Evolutionary conservation across 2,888 invertebrate species (phyloP).

Genomic region (Neoitamus cyanurus): DNA sequence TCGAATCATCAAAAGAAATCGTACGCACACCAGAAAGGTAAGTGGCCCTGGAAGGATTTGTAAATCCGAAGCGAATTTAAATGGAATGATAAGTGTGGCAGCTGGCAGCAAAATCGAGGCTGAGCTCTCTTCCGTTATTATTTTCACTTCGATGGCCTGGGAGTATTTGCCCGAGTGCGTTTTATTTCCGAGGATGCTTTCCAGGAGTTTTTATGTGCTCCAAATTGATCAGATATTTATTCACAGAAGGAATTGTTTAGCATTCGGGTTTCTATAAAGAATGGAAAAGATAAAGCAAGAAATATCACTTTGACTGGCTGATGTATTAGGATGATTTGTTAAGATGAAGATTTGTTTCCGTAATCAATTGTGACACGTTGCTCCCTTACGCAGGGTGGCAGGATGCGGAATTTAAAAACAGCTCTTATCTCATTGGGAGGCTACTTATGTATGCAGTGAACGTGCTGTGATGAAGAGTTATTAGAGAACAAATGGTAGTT

Average conservation of each 20-base stretch:
- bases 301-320: constrained; percentile 1
- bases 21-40: neutral
- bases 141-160: neutral
- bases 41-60: neutral
- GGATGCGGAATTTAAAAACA: neutral
- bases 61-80: neutral
- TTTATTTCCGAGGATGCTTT: neutral
- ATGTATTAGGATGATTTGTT: constrained; percentile 1
- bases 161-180: neutral
- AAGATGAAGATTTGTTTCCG: neutral
- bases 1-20: neutral
- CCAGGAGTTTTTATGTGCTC: neutral
- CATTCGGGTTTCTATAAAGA: neutral
- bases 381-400: neutral
- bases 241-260: neutral
- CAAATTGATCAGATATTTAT: neutral
- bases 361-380: neutral
- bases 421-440: neutral
- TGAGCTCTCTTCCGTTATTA: neutral
- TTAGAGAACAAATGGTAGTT: neutral
- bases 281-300: neutral
- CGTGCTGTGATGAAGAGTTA: neutral
- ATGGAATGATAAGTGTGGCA: neutral
- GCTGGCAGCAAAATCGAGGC: neutral
- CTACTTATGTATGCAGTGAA: neutral